phyloP scores from a whole-genome alignment of 2,888 invertebrate species.

The Azorinus chamasolen region DNA sequence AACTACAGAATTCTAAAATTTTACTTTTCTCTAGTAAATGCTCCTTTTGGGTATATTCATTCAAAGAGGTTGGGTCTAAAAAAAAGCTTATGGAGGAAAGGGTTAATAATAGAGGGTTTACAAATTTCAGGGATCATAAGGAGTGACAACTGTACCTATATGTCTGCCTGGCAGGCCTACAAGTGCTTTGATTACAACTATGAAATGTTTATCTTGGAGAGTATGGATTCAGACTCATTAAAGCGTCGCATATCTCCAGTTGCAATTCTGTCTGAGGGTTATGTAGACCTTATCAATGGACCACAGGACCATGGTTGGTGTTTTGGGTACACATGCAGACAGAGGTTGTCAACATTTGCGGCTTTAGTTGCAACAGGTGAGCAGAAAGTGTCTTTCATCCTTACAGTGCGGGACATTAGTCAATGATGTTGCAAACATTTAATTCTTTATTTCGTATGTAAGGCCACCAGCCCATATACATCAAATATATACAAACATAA shows the following conservation, averaged over 20 bases:
- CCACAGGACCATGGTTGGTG: conserved; percentile 86
- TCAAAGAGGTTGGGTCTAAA: too few species aligned
- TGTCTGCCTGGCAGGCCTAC: conserved; percentile 73
- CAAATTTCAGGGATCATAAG: conserved; percentile 17
- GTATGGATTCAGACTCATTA: too few species aligned
- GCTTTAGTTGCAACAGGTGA: conserved; percentile 76
- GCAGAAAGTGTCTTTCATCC: not conserved
- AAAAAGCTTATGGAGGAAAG: too few species aligned
- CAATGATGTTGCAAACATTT: not conserved
- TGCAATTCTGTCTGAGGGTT: conserved; percentile 70
- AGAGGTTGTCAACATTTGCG: conserved; percentile 82
- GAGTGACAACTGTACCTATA: conserved; percentile 54
- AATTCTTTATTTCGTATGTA: too few species aligned
- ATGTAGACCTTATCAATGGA: conserved; percentile 85
- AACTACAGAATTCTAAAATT: too few species aligned
- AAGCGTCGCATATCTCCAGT: conserved; percentile 82
- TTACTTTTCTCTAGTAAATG: too few species aligned
- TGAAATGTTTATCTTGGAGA: too few species aligned
- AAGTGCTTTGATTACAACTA: conserved; percentile 73
- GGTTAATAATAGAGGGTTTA: too few species aligned
- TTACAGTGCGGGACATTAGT: too few species aligned
- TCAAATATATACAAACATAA: too few species aligned
- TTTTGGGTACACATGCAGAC: conserved; percentile 83
- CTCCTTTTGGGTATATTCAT: too few species aligned
- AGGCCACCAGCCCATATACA: too few species aligned